Conservation (phyloP, 2,113 vertebrate species). For the Kryptolebias marmoratus region DNA sequence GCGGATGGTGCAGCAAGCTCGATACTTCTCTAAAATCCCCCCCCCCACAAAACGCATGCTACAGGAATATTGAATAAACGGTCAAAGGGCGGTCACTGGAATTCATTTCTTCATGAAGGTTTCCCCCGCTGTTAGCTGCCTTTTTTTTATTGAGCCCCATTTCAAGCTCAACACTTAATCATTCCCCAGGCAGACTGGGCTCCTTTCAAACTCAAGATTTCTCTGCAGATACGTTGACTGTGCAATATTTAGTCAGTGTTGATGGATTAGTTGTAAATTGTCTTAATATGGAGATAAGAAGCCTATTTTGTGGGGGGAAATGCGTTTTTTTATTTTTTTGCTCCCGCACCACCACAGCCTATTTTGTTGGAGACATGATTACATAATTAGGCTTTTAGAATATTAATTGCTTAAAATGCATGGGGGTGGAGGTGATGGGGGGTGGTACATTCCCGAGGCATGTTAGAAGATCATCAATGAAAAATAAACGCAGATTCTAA, state of each 20-base stretch:
- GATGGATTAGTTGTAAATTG: constrained; percentile 26
- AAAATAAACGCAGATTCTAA: constrained; percentile 60
- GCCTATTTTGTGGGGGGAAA: constrained; percentile 14
- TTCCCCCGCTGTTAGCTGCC: too few species aligned
- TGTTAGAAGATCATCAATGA: constrained; percentile 68
- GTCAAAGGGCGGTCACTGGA: neutral
- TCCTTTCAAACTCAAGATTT: neutral
- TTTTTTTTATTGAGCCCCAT: neutral
- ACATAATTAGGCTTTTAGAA: constrained; percentile 67
- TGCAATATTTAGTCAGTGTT: constrained; percentile 5
- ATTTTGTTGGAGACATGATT: constrained; percentile 54
- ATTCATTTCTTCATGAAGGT: neutral
- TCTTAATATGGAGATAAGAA: constrained; percentile 23
- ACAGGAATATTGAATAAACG: constrained; percentile 1
- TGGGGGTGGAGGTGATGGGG: constrained; percentile 22
- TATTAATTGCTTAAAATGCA: constrained; percentile 63
- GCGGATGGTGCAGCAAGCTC: constrained; percentile 50
- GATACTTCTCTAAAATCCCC: constrained; percentile 5
- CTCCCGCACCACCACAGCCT: constrained; percentile 26
- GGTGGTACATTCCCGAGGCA: constrained; percentile 42
- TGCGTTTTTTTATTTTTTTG: neutral
- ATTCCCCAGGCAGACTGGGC: neutral
- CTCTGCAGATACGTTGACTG: neutral
- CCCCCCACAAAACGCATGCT: constrained; percentile 2
- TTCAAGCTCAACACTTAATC: neutral